Conservation (phyloP, 2,113 vertebrate genomes). For the Gracilinanus agilis region DNA sequence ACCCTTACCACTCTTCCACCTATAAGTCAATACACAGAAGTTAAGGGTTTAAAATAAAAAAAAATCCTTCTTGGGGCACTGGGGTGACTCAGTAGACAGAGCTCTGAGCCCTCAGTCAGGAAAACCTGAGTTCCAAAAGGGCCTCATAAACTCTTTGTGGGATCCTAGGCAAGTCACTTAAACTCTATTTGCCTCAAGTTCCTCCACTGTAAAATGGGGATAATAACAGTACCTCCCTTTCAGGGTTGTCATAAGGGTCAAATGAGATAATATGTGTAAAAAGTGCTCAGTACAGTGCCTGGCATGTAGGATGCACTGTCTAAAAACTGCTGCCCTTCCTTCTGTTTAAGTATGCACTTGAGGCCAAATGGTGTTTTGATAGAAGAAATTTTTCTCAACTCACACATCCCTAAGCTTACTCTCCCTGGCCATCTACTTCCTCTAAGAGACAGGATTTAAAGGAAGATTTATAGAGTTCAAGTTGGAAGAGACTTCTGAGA, state of each 20-base stretch:
- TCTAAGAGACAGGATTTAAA: not conserved
- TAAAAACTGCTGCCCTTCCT: not conserved
- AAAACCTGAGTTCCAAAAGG: not conserved
- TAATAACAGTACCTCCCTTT: not conserved
- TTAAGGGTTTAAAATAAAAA: too few species aligned
- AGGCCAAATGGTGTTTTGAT: not conserved
- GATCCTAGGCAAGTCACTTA: not conserved
- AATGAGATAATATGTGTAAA: not conserved
- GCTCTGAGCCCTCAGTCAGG: too few species aligned
- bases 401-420: not conserved
- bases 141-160: not conserved
- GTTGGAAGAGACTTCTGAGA: not conserved
- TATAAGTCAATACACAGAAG: too few species aligned
- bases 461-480: not conserved
- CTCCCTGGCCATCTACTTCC: not conserved
- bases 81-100: not conserved
- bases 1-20: too few species aligned
- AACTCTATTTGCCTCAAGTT: not conserved
- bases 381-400: not conserved
- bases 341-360: not conserved
- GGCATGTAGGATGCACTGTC: not conserved
- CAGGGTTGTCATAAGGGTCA: not conserved
- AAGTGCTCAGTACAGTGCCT: not conserved
- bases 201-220: not conserved
- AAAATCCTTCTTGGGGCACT: not conserved